Evolutionary conservation across 2,113 vertebrate genomes (phyloP).

Genomic region (Callaeas wilsoni): DNA sequence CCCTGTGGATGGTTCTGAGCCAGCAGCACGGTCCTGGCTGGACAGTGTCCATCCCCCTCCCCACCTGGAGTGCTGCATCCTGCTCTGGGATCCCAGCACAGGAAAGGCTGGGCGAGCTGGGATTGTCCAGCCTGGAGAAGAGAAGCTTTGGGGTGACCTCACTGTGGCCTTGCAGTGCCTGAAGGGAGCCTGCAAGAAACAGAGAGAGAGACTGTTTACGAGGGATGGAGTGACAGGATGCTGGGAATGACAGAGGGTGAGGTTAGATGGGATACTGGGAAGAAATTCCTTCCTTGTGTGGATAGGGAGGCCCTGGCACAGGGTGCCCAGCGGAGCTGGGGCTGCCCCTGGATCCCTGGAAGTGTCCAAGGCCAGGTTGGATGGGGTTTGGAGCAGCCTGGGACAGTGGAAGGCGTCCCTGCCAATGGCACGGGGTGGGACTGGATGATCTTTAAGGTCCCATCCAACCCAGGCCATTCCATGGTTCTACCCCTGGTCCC

Average conservation of each 20-base stretch:
- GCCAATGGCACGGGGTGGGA: too few species aligned
- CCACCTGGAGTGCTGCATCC: neutral
- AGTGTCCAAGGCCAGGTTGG: neutral
- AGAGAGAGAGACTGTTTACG: neutral
- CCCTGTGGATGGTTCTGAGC: neutral
- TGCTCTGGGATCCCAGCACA: neutral
- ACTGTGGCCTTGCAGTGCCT: fast-evolving
- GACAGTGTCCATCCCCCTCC: fast-evolving
- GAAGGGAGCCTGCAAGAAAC: neutral
- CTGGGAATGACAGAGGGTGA: neutral
- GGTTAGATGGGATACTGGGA: neutral
- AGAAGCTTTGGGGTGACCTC: neutral
- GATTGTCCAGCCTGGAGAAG: neutral
- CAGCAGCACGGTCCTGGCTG: neutral
- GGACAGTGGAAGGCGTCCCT: neutral
- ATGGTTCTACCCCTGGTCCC: neutral
- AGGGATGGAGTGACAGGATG: neutral
- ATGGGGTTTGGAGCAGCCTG: fast-evolving
- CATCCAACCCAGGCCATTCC: neutral
- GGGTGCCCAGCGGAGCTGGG: neutral
- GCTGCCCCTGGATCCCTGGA: neutral
- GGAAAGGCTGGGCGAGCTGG: neutral
- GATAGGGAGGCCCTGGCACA: neutral
- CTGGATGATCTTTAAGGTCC: fast-evolving
- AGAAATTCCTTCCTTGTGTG: neutral